Percentiles rank a stretch among this genome's conserved stretches.
Conservation (phyloP, 2,797 vertebrate species). For the Psittacula derbiana region DNA sequence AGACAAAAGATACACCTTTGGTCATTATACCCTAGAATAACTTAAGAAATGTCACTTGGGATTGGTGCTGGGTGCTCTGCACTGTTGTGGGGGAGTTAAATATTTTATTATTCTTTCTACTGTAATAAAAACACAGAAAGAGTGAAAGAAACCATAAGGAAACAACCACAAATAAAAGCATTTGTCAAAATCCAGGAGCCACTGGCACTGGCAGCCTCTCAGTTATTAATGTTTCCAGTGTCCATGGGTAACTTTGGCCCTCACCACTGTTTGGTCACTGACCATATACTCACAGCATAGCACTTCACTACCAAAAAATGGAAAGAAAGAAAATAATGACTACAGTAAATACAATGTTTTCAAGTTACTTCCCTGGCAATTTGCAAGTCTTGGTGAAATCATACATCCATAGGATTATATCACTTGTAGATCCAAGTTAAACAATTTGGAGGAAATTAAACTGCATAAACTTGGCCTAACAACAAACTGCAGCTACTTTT, state of each 20-base stretch:
- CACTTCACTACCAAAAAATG: not conserved
- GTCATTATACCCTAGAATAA: not conserved
- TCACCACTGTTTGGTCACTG: not conserved
- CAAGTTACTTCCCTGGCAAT: not conserved
- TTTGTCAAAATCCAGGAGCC: not conserved
- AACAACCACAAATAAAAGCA: not conserved
- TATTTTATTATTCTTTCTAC: not conserved
- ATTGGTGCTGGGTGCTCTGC: not conserved
- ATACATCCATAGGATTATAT: not conserved
- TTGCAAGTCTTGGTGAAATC: not conserved
- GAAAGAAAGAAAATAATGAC: not conserved
- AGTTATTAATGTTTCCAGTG: not conserved
- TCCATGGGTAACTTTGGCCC: not conserved
- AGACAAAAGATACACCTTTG: not conserved
- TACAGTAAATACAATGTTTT: not conserved
- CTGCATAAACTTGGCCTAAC: not conserved
- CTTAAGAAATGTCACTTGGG: not conserved
- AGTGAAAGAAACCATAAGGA: not conserved
- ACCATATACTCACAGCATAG: not conserved
- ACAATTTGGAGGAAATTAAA: conserved; percentile 6
- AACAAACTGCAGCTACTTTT: conserved; percentile 33
- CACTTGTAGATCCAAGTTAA: not conserved
- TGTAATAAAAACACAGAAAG: not conserved
- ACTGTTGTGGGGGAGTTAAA: not conserved
- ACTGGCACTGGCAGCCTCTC: not conserved